Evolutionary conservation across 2,888 invertebrate genomes (phyloP).

Genomic region (Osmoderma eremita): DNA sequence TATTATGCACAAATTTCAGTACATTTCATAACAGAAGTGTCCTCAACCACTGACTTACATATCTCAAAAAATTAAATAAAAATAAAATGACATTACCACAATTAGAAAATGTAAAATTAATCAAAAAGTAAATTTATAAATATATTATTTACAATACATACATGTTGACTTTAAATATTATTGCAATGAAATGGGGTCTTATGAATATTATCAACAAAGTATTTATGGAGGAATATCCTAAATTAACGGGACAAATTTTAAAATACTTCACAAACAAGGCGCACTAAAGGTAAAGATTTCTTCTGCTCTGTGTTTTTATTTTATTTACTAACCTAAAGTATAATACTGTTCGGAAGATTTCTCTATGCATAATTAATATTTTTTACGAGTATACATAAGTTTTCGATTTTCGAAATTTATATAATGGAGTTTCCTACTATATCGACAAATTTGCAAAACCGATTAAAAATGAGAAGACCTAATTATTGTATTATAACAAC

Average conservation of each 20-base stretch:
- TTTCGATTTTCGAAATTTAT: slow-evolving; percentile 10
- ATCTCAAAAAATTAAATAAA: slow-evolving; percentile 13
- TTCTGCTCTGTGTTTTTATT: slow-evolving; percentile 5
- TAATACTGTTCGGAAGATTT: slow-evolving; percentile 40
- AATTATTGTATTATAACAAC: slow-evolving; percentile 23
- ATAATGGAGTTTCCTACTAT: slow-evolving; percentile 11
- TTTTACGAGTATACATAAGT: slow-evolving; percentile 35
- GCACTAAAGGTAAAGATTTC: neutral
- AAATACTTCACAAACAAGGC: too few relatives aligned
- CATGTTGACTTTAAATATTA: slow-evolving; percentile 5
- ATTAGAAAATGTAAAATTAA: neutral
- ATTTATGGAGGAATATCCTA: neutral
- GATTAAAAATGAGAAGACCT: slow-evolving; percentile 15
- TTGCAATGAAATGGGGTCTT: neutral
- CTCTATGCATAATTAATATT: slow-evolving; percentile 21
- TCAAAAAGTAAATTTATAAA: slow-evolving; percentile 16
- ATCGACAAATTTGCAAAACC: slow-evolving; percentile 16
- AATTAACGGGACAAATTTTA: neutral
- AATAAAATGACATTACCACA: neutral
- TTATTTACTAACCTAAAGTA: slow-evolving; percentile 39
- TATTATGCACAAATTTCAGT: slow-evolving; percentile 40
- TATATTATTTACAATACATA: slow-evolving; percentile 26
- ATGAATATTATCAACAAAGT: neutral
- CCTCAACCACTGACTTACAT: slow-evolving; percentile 29
- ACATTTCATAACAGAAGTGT: slow-evolving; percentile 35